Conservation (phyloP, 2,797 vertebrate species). For the Phoxinus dragarum region DNA sequence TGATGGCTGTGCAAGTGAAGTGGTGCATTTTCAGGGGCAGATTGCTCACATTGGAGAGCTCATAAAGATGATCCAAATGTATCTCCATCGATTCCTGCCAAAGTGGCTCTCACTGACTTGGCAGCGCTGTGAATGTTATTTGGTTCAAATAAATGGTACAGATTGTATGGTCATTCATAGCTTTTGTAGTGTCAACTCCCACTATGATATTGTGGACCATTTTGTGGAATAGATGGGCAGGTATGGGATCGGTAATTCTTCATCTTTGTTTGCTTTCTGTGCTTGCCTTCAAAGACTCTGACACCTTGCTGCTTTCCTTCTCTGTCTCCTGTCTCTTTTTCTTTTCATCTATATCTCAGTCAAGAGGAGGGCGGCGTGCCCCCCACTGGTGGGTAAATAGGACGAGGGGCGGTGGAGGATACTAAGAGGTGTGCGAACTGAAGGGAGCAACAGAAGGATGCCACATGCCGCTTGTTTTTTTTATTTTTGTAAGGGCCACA, state of each 20-base stretch:
- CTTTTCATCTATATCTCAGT: slow-evolving; percentile 1
- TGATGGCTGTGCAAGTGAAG: slow-evolving; percentile 34
- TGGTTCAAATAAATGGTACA: slow-evolving; percentile 39
- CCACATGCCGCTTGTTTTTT: slow-evolving; percentile 17
- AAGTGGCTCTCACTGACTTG: slow-evolving; percentile 40
- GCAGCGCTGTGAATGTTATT: slow-evolving; percentile 19
- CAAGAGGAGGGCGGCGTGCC: slow-evolving; percentile 6
- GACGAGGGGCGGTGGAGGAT: slow-evolving; percentile 10
- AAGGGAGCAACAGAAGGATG: slow-evolving; percentile 8
- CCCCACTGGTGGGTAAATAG: slow-evolving; percentile 34
- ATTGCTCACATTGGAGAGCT: slow-evolving; percentile 49
- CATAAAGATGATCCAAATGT: slow-evolving; percentile 44
- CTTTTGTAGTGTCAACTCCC: slow-evolving; percentile 2
- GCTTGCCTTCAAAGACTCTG: background rate
- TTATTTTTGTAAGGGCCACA: background rate
- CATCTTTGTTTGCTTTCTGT: slow-evolving; percentile 25
- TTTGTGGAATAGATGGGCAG: background rate
- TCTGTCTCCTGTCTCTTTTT: background rate
- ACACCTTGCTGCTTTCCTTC: slow-evolving; percentile 37
- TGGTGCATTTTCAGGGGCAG: slow-evolving; percentile 43
- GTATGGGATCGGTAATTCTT: slow-evolving; percentile 23
- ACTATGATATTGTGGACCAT: slow-evolving; percentile 7
- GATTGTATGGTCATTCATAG: slow-evolving; percentile 34
- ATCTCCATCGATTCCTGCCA: slow-evolving; percentile 32
- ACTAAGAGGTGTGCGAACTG: slow-evolving; percentile 28